A percentile compares a stretch with the other conserved stretches of the same genome.
Evolutionary conservation across 1,140 invertebrate species (phyloP).

Genomic region (Leucophenga varia): DNA sequence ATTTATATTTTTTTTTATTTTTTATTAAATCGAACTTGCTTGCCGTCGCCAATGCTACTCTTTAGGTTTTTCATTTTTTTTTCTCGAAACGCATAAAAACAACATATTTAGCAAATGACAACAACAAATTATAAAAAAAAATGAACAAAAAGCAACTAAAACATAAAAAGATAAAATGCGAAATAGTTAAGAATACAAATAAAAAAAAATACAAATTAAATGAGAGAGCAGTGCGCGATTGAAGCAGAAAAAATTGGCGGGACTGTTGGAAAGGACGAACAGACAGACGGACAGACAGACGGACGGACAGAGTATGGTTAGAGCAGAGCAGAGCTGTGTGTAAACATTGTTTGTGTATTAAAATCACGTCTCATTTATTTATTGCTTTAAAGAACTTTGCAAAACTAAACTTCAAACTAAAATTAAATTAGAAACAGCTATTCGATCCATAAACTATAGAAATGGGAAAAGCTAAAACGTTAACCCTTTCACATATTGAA

Average conservation of each 20-base stretch:
- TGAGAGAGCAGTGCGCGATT: slow-evolving; percentile 18
- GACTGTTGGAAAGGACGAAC: slow-evolving; percentile 12
- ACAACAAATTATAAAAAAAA: slow-evolving; percentile 27
- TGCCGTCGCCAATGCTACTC: slow-evolving; percentile 24
- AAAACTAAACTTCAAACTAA: no score
- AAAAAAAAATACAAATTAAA: slow-evolving; percentile 52
- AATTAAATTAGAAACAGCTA: no score
- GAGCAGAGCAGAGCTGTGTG: no score
- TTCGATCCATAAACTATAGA: slow-evolving; percentile 15
- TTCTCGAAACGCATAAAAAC: slow-evolving; percentile 48
- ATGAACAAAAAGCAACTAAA: slow-evolving; percentile 23
- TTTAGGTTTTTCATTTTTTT: slow-evolving; percentile 35
- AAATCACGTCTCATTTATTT: slow-evolving; percentile 58
- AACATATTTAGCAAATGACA: slow-evolving; percentile 56
- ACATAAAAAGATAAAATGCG: slow-evolving; percentile 24
- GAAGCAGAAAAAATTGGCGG: not conserved
- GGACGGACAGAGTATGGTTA: no score
- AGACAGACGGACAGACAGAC: no score
- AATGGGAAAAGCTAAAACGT: no score
- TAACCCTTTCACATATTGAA: no score
- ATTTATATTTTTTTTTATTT: slow-evolving; percentile 2
- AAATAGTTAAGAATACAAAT: slow-evolving; percentile 17
- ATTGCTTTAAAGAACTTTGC: slow-evolving; percentile 54
- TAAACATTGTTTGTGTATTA: slow-evolving; percentile 56
- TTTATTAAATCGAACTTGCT: not conserved